A percentile compares a stretch with the other conserved stretches of the same genome.
phyloP scores from a whole-genome alignment of 1,140 invertebrate species.

The Megalopta genalis region DNA sequence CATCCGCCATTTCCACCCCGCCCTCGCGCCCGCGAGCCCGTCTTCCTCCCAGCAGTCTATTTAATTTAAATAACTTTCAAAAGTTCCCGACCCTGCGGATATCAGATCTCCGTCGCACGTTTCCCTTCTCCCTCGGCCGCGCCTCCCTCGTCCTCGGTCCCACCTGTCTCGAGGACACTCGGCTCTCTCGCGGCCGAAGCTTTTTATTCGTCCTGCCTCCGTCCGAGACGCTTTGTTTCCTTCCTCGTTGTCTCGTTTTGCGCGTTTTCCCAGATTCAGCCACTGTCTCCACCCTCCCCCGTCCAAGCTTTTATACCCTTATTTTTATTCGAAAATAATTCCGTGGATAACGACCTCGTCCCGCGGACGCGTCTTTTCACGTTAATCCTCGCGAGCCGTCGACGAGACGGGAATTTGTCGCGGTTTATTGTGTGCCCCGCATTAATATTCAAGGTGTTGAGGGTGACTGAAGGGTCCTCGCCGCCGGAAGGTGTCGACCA shows the following conservation, averaged over 20 bases:
- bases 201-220: slow-evolving; percentile 1
- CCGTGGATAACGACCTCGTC: slow-evolving; percentile 50
- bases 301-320: slow-evolving; percentile 44
- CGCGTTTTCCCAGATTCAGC: slow-evolving; percentile 5
- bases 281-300: not conserved
- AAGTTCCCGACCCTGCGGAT: slow-evolving; percentile 50
- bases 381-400: not conserved
- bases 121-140: slow-evolving; percentile 1
- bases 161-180: slow-evolving; percentile 29
- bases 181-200: slow-evolving; percentile 11
- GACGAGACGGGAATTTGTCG: not conserved
- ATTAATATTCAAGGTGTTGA: slow-evolving; percentile 7
- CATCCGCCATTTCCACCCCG: slow-evolving; percentile 3
- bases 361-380: slow-evolving; percentile 14
- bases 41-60: slow-evolving; percentile 53
- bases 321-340: slow-evolving; percentile 63
- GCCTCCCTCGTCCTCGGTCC: not conserved
- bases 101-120: slow-evolving; percentile 42
- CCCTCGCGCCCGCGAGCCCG: not conserved
- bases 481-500: too few relatives aligned
- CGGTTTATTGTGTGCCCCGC: not conserved
- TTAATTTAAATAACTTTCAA: slow-evolving; percentile 73
- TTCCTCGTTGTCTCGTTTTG: slow-evolving; percentile 11
- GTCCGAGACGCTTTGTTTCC: slow-evolving; percentile 27
- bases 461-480: not conserved